Conservation (phyloP, 2,888 invertebrate genomes). For the Polietes domitor region DNA sequence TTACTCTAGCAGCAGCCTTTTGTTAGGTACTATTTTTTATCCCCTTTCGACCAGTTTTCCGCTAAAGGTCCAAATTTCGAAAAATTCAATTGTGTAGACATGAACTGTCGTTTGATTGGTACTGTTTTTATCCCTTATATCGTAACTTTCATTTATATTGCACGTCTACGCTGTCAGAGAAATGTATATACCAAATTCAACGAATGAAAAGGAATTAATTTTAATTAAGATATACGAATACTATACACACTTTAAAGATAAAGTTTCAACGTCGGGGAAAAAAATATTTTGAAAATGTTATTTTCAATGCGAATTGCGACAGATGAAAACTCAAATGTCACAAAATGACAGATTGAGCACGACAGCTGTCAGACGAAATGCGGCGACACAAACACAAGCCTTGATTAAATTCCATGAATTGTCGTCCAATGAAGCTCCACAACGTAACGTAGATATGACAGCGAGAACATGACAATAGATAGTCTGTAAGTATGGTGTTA, state of each 20-base stretch:
- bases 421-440: not conserved
- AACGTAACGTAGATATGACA: not conserved
- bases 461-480: not conserved
- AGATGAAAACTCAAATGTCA: conserved; percentile 12
- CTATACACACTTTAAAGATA: not conserved
- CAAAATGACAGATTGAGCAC: conserved; percentile 5
- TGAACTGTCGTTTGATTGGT: too few relatives aligned
- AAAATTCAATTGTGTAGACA: too few relatives aligned
- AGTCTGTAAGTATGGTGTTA: too few relatives aligned
- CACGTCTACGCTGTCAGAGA: too few relatives aligned
- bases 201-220: not conserved
- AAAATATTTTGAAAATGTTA: not conserved
- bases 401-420: not conserved
- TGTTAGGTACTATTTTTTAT: too few relatives aligned
- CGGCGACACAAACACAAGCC: not conserved
- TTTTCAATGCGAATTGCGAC: not conserved
- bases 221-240: conserved; percentile 1
- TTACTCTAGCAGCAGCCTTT: too few relatives aligned
- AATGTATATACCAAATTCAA: too few relatives aligned
- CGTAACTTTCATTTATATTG: too few relatives aligned
- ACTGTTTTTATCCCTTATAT: too few relatives aligned
- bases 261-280: not conserved
- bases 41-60: too few relatives aligned
- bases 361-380: conserved; percentile 13
- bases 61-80: too few relatives aligned